A percentile compares a stretch with the other conserved stretches of the same genome.
Evolutionary conservation across 2,797 vertebrate species (phyloP).

Genomic region (Rhinatrema bivittatum): DNA sequence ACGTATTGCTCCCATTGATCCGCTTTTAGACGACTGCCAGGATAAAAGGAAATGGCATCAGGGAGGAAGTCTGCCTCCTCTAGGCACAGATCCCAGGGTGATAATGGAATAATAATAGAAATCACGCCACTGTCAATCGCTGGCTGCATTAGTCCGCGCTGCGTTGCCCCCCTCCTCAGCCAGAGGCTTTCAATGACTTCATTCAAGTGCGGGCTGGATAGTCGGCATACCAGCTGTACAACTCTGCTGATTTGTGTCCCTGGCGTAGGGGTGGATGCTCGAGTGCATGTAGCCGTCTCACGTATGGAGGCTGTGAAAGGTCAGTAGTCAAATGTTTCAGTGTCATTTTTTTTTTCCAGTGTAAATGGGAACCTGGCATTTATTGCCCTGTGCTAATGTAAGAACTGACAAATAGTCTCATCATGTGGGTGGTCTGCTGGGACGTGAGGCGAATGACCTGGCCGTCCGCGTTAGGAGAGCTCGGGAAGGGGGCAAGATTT

Average conservation of each 20-base stretch:
- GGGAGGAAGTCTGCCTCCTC: slow-evolving; percentile 70
- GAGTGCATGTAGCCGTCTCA: slow-evolving; percentile 21
- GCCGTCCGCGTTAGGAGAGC: slow-evolving; percentile 1
- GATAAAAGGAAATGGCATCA: slow-evolving; percentile 71
- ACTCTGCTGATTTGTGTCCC: slow-evolving; percentile 37
- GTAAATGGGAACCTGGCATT: slow-evolving; percentile 27
- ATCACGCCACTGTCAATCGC: slow-evolving; percentile 56
- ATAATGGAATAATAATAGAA: slow-evolving; percentile 84
- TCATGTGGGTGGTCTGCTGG: slow-evolving; percentile 46
- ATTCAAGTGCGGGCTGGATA: slow-evolving; percentile 44
- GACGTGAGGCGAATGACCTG: slow-evolving; percentile 13
- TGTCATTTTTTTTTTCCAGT: slow-evolving; percentile 7
- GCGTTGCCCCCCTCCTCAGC: slow-evolving; percentile 36
- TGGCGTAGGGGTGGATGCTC: slow-evolving; percentile 22
- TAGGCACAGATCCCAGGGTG: slow-evolving; percentile 77
- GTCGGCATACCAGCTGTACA: slow-evolving; percentile 42
- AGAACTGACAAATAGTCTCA: slow-evolving; percentile 16
- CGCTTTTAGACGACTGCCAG: slow-evolving; percentile 58
- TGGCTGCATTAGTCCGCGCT: slow-evolving; percentile 51
- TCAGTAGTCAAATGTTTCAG: slow-evolving; percentile 37
- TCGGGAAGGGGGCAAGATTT: slow-evolving; percentile 12
- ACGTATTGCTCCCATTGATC: slow-evolving; percentile 64
- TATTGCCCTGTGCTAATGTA: slow-evolving; percentile 21
- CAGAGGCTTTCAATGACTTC: slow-evolving; percentile 48
- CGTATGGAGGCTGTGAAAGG: slow-evolving; percentile 43